Evolutionary conservation across 1,140 invertebrate genomes (phyloP), one percentile per base, ranked within the genome.

Genomic region (Ceratosolen solmsi): DNA sequence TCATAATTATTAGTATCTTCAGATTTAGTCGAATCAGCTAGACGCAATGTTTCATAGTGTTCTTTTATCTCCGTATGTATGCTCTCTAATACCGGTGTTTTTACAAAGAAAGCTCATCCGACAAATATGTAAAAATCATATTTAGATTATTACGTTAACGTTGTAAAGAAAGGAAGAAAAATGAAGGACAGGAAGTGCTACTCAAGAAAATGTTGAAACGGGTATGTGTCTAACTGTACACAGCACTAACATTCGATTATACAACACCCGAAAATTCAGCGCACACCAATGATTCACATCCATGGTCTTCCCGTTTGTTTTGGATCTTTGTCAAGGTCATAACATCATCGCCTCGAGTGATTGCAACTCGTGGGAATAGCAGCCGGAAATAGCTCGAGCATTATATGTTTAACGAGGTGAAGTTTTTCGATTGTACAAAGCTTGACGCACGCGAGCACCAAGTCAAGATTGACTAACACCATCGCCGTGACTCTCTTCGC

Each of bases 341-440:
- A 5, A 22, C 54, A 27, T 60, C 73, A 41, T 36, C 58, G 49
- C 30, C 9, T 41, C 30, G 65, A 72, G 49, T 46, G 38, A 78
- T 78, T 68, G 78, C 79, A 77, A 30, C 27, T 68, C 72, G 80
- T 58, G 51, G 63, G 83, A 85, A 83, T 83, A 65, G 83, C 76
- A 85, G 54, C 84, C 83, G 84, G 84, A 85, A 85, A 85, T 71
- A 82, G 80, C n/a, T 36, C 36, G 74, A 36, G 75, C 51, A 36
- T 60, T 80, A 60, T 49, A 46, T 74, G 33, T 68, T 80, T 80
- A 36, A 82, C 73, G 73, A 82, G 72, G 71, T 74, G 79, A 80
- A 58, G 65, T 30, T 54, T 80, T 80, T 80, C 70, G 79, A 20
- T 25, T 36, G 30, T 33, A 30, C 70, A 15, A 27, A 15, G 73